Evolutionary conservation across 2,797 vertebrate genomes (phyloP), one percentile per base, ranked within the genome.

Genomic region (Pipistrellus nathusii): DNA sequence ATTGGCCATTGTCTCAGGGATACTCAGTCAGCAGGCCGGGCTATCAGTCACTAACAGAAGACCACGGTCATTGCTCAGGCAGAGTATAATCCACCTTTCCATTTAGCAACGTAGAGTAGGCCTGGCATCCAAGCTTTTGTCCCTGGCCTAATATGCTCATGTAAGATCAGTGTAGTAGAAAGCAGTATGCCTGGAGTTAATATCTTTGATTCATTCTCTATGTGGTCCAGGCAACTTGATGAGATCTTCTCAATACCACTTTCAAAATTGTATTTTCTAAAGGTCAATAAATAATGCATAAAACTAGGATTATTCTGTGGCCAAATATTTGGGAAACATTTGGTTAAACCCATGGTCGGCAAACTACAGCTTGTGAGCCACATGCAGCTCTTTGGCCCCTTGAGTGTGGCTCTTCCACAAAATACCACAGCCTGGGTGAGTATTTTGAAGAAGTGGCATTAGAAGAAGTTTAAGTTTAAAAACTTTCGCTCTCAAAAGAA

Each of bases 1-100:
- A 92, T 3, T 85, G 84, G 53, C 84, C 80, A 78, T 96, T 71
- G 89, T 94, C 72, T 92, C 55, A 66, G 85, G 93, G 87, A 85
- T 32, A 15, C 66, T 23, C 69, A 51, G 57, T 93, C 90, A 95
- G 93, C 92, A 96, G 20, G n/a, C 48, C 69, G 23, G n/a, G 64
- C 41, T 64, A 38, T 55, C 38, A 3, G 0, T 53, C 89, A 71
- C 72, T 32, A 84, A 83, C 38, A 87, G 62, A 77, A 85, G 46
- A 76, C 87, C 30, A 62, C 20, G 68, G 53, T 83, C 93, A 72
- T 51, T 44, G 32, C 82, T 94, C 92, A 85, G 48, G 84, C 85
- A 57, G 44, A 46, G 72, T 72, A 88, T 87, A 82, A 85, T 91
- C 73, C 91, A 73, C 46, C 62, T 88, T 92, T 76, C 71, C 68